Conservation (phyloP, 1,140 invertebrate species). For the Euwallacea similis region DNA sequence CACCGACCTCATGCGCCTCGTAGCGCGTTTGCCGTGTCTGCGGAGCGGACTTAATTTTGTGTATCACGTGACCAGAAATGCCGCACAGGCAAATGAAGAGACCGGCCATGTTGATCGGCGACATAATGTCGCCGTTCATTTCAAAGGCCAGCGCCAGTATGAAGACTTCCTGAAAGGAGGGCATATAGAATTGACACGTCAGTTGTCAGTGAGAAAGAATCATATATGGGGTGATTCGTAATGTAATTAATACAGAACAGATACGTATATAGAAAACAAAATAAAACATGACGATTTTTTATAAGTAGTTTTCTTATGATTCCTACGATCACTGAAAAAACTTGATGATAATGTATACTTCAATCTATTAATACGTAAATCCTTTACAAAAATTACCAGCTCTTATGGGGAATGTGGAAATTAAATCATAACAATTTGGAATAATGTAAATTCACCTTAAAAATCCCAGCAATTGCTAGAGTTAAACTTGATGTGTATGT, state of each 20-base stretch:
- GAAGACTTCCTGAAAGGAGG: conserved; percentile 80
- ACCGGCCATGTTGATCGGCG: conserved; percentile 80
- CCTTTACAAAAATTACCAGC: too few relatives aligned
- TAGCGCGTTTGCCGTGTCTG: conserved; percentile 26
- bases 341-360: neutral
- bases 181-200: conserved; percentile 13
- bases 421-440: neutral
- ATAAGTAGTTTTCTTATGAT: too few relatives aligned
- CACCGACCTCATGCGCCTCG: conserved; percentile 44
- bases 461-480: conserved; percentile 91
- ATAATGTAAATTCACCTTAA: conserved; percentile 73
- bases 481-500: conserved; percentile 96
- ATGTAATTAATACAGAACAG: too few relatives aligned
- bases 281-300: too few relatives aligned
- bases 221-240: too few relatives aligned
- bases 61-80: conserved; percentile 82
- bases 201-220: neutral
- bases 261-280: too few relatives aligned
- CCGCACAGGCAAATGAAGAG: conserved; percentile 86
- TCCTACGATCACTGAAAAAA: neutral
- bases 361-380: neutral
- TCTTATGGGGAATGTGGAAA: neutral
- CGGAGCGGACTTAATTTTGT: conserved; percentile 63
- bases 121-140: conserved; percentile 84
- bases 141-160: conserved; percentile 84